phyloP scores from a whole-genome alignment of 2,113 vertebrate species.

The Echinops telfairi region DNA sequence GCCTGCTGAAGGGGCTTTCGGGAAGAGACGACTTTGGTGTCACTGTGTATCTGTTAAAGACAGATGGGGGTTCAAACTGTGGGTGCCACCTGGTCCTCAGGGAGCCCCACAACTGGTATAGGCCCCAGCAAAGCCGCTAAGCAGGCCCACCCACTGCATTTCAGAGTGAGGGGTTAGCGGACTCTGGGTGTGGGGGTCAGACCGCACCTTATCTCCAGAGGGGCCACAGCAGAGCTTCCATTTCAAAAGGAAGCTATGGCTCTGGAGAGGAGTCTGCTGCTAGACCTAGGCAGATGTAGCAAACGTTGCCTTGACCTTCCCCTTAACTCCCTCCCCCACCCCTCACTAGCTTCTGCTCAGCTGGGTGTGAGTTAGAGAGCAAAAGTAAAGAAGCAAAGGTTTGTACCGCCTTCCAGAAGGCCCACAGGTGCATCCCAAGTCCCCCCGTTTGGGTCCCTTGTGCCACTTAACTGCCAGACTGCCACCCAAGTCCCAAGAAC shows the following conservation, averaged over 20 bases:
- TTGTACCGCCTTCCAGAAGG: neutral
- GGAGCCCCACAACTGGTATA: neutral
- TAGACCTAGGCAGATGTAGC: neutral
- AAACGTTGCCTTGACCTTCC: neutral
- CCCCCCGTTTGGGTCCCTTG: neutral
- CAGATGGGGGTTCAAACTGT: neutral
- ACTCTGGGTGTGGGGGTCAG: neutral
- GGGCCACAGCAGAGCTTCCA: neutral
- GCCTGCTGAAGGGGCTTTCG: neutral
- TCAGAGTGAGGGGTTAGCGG: neutral
- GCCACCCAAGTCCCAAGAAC: neutral
- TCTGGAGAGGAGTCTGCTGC: neutral
- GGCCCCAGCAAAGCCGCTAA: neutral
- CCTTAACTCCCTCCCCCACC: neutral
- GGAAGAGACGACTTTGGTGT: neutral
- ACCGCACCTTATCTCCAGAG: too few relatives aligned
- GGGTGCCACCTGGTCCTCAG: slow-evolving; percentile 12
- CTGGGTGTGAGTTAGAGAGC: neutral
- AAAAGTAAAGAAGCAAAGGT: neutral
- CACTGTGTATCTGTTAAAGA: neutral
- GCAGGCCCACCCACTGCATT: neutral
- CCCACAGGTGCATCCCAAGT: neutral
- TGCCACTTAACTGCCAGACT: neutral
- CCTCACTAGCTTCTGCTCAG: neutral
- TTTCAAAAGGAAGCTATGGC: slow-evolving; percentile 5